Evolutionary conservation across 2,113 vertebrate genomes (phyloP).

Genomic region (Greenwoodochromis staneri): DNA sequence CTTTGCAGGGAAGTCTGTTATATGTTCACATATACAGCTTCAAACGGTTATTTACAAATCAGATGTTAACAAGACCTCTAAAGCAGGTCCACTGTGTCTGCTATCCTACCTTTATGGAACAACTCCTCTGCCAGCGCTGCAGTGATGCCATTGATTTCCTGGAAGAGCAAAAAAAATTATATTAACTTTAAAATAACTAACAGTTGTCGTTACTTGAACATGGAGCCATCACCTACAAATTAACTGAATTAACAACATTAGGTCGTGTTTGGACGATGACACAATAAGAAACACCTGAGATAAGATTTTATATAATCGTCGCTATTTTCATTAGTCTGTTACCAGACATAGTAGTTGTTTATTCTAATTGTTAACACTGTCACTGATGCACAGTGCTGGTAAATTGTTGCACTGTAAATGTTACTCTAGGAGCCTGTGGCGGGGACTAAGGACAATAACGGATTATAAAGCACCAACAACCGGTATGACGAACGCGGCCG

Average conservation of each 20-base stretch:
- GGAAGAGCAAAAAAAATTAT: neutral
- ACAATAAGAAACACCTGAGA: neutral
- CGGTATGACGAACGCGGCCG: no score
- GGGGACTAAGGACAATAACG: no score
- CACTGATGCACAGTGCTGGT: neutral
- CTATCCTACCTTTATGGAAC: slow-evolving; percentile 84
- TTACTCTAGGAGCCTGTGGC: neutral
- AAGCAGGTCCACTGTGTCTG: neutral
- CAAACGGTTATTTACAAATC: neutral
- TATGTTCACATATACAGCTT: neutral
- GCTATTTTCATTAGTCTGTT: neutral
- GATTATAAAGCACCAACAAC: no score
- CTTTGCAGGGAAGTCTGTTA: neutral
- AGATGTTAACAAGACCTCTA: neutral
- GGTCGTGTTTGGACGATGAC: neutral
- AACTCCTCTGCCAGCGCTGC: slow-evolving; percentile 90
- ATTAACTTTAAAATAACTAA: neutral
- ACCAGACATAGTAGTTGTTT: neutral
- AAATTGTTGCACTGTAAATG: neutral
- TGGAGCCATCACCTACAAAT: neutral
- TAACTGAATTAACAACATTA: neutral
- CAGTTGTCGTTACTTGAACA: neutral
- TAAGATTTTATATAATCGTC: accelerated
- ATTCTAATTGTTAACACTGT: neutral
- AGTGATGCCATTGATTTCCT: slow-evolving; percentile 95